Percentiles rank a stretch among this genome's conserved stretches.
Conservation (phyloP, 2,888 invertebrate species). For the Aphidoletes aphidimyza region DNA sequence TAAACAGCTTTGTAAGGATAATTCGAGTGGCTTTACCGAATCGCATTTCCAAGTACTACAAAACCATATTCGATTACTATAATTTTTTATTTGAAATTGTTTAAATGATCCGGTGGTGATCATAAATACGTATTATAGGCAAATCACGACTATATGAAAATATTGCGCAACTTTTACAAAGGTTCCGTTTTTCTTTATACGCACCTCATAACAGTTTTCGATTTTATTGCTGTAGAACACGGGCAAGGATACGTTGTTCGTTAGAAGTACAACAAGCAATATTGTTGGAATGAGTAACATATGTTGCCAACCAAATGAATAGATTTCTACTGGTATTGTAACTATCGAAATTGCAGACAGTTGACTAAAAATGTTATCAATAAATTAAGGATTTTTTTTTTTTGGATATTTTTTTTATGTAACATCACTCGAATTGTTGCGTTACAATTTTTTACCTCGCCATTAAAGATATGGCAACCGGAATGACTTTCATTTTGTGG, state of each 20-base stretch:
- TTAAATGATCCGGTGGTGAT: no score
- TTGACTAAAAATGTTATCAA: conserved; percentile 67
- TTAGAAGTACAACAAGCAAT: conserved; percentile 62
- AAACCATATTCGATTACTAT: no score
- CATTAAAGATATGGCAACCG: conserved; percentile 73
- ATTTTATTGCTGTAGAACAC: conserved; percentile 68
- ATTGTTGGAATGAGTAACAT: conserved; percentile 65
- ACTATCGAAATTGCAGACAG: conserved; percentile 70
- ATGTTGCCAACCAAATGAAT: conserved; percentile 68
- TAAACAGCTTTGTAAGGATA: conserved; percentile 62
- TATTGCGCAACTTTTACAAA: not conserved
- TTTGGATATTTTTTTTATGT: no score
- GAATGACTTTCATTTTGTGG: conserved; percentile 69
- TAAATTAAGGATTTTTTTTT: no score
- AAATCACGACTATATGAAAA: no score
- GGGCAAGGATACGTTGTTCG: conserved; percentile 66
- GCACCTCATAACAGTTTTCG: conserved; percentile 68
- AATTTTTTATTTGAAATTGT: not conserved
- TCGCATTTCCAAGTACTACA: conserved; percentile 64
- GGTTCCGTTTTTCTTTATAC: conserved; percentile 55
- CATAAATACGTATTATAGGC: no score
- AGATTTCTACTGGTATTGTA: conserved; percentile 69
- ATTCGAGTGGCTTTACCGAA: conserved; percentile 63
- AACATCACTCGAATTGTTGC: no score
- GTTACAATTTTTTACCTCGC: no score